phyloP scores from a whole-genome alignment of 2,888 invertebrate species.

The Baronia brevicornis region DNA sequence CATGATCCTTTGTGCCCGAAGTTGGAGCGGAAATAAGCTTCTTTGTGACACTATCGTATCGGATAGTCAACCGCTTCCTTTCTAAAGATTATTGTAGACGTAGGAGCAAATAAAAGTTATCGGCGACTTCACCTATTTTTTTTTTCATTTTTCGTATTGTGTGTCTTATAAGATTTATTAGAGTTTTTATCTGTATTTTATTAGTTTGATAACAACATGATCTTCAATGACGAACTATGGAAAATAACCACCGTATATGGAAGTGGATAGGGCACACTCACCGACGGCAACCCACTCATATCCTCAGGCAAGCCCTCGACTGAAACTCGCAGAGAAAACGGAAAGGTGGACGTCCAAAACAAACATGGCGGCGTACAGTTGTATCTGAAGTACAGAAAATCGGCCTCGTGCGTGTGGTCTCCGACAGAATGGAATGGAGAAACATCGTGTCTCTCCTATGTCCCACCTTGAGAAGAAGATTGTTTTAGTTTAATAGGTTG shows the following conservation, averaged over 20 bases:
- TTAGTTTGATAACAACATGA: neutral
- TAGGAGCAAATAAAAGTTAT: slow-evolving; percentile 65
- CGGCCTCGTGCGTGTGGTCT: no score
- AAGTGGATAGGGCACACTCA: no score
- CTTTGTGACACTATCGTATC: slow-evolving; percentile 71
- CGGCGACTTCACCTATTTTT: slow-evolving; percentile 22
- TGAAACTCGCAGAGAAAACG: no score
- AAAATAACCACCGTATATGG: slow-evolving; percentile 2
- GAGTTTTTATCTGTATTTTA: slow-evolving; percentile 5
- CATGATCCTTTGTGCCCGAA: slow-evolving; percentile 47
- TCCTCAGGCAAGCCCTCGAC: no score
- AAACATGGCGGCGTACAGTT: no score
- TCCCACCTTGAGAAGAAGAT: no score
- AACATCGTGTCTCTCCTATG: no score
- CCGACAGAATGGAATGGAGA: no score
- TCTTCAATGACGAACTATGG: slow-evolving; percentile 10
- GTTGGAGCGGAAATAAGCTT: slow-evolving; percentile 69
- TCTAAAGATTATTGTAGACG: slow-evolving; percentile 66
- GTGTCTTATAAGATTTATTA: slow-evolving; percentile 4
- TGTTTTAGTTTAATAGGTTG: no score
- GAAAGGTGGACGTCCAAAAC: no score
- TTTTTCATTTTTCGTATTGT: slow-evolving; percentile 15
- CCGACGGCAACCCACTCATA: no score
- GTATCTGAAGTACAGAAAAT: no score
- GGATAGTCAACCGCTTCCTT: slow-evolving; percentile 69